Conservation (phyloP, 2,797 vertebrate genomes). For the Macropus fuliginosus region DNA sequence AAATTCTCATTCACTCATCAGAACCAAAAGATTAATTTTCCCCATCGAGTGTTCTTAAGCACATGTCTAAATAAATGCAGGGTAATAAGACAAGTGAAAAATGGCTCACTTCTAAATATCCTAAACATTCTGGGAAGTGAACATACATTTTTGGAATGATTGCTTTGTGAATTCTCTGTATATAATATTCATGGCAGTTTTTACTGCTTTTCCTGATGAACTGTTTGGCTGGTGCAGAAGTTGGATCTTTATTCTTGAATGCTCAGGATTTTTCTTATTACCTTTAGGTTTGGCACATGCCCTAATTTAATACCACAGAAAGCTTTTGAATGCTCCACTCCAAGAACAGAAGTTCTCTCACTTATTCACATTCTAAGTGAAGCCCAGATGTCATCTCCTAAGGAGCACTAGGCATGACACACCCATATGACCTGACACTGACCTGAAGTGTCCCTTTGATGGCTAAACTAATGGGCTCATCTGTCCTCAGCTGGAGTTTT, state of each 20-base stretch:
- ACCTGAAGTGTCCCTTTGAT: constrained; percentile 55
- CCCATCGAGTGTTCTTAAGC: constrained; percentile 39
- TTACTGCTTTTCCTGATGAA: constrained; percentile 70
- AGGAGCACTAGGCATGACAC: neutral
- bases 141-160: constrained; percentile 52
- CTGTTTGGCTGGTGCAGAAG: constrained; percentile 69
- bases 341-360: constrained; percentile 47
- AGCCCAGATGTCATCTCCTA: constrained; percentile 19
- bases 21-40: constrained; percentile 40
- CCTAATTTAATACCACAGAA: constrained; percentile 64
- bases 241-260: constrained; percentile 67
- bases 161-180: constrained; percentile 62
- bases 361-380: constrained; percentile 60
- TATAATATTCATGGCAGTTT: constrained; percentile 50
- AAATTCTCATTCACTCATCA: constrained; percentile 35
- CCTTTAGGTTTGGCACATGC: constrained; percentile 51
- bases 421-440: constrained; percentile 47
- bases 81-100: constrained; percentile 49
- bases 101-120: constrained; percentile 12
- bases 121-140: constrained; percentile 47
- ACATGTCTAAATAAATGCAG: constrained; percentile 39
- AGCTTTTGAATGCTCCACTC: constrained; percentile 63
- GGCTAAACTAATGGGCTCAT: constrained; percentile 31
- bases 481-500: constrained; percentile 22
- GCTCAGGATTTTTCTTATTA: constrained; percentile 67